Percentiles rank a stretch among this genome's conserved stretches.
Evolutionary conservation across 2,113 vertebrate species (phyloP).

Genomic region (Ochotona curzoniae): DNA sequence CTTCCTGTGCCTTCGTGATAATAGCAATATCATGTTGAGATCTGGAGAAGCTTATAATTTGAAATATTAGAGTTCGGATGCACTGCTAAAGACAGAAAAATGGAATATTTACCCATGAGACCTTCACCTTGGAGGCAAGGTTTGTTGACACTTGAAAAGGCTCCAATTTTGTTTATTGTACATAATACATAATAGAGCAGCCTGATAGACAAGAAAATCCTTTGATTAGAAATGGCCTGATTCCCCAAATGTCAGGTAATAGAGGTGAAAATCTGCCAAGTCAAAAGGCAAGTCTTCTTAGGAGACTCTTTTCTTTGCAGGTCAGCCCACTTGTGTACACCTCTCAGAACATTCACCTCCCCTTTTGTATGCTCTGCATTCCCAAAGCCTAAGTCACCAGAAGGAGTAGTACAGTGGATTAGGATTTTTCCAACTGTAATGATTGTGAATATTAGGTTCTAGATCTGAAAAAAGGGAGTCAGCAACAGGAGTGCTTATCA

Average conservation of each 20-base stretch:
- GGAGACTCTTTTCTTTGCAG: background rate
- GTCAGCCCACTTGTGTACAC: background rate
- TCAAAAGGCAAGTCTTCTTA: background rate
- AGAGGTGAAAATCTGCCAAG: background rate
- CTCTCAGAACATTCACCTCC: background rate
- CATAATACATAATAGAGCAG: background rate
- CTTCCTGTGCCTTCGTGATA: background rate
- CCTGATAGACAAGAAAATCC: background rate
- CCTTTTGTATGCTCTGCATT: background rate
- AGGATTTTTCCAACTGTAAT: background rate
- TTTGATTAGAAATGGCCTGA: conserved; percentile 32
- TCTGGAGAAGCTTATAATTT: background rate
- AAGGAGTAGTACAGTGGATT: background rate
- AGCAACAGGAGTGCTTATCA: background rate
- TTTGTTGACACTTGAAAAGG: background rate
- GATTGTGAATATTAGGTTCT: conserved; percentile 11
- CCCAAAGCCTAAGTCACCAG: background rate
- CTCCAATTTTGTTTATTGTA: conserved; percentile 15
- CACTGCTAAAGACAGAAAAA: conserved; percentile 17
- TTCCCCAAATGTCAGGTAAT: background rate
- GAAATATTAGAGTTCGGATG: background rate
- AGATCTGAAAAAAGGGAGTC: background rate
- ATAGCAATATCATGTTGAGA: background rate
- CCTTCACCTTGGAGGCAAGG: background rate
- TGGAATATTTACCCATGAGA: background rate